Evolutionary conservation across 2,113 vertebrate genomes (phyloP).

Genomic region (Meriones unguiculatus): DNA sequence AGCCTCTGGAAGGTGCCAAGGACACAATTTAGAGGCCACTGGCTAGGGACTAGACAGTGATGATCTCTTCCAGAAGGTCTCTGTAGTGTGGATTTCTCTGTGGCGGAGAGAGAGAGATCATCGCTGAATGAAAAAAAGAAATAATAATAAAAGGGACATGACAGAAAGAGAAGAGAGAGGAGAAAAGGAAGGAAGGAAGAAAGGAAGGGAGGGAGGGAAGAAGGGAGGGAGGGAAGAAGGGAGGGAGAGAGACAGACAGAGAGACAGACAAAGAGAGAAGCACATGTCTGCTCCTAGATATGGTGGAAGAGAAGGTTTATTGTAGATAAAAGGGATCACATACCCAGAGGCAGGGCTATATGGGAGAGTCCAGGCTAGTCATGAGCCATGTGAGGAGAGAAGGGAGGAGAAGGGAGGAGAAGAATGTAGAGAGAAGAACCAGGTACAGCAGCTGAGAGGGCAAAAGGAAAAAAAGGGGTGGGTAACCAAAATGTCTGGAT

Average conservation of each 20-base stretch:
- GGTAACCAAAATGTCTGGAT: not conserved
- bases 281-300: not conserved
- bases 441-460: not conserved
- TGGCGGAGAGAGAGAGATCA: not conserved
- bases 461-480: not conserved
- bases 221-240: no score
- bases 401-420: not conserved
- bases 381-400: not conserved
- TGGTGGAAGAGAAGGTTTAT: not conserved
- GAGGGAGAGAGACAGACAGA: no score
- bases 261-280: no score
- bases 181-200: no score
- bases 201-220: no score
- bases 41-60: not conserved
- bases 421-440: not conserved
- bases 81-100: not conserved
- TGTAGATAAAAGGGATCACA: not conserved
- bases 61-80: not conserved
- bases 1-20: not conserved
- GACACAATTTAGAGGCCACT: not conserved
- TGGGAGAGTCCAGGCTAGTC: not conserved
- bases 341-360: not conserved
- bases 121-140: not conserved
- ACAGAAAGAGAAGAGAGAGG: no score
- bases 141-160: rapidly evolving